Evolutionary conservation across 2,888 invertebrate species (phyloP).

Genomic region (Sinelater perroti): DNA sequence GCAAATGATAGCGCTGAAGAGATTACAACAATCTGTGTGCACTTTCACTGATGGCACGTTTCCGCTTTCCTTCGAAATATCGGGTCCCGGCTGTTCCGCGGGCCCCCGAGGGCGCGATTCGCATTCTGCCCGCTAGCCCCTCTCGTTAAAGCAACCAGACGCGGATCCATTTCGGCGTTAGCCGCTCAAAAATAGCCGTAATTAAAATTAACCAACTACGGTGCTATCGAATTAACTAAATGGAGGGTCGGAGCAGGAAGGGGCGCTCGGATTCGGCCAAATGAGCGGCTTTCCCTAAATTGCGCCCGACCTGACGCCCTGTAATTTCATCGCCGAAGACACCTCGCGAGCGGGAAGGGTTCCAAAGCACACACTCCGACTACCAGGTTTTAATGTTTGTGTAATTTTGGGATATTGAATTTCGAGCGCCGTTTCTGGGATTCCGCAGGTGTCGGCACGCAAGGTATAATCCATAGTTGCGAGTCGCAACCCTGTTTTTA

Average conservation of each 20-base stretch:
- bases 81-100: too few relatives aligned
- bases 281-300: constrained; percentile 55
- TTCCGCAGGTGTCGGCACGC: constrained; percentile 10
- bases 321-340: constrained; percentile 56
- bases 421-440: constrained; percentile 9
- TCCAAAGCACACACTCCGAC: constrained; percentile 40
- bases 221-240: constrained; percentile 24
- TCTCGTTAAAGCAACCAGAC: too few relatives aligned
- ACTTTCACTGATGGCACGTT: neutral
- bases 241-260: constrained; percentile 25
- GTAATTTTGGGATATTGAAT: constrained; percentile 48
- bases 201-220: constrained; percentile 27
- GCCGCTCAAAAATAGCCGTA: constrained; percentile 7
- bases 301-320: constrained; percentile 54
- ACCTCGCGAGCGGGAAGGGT: constrained; percentile 47
- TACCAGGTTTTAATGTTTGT: constrained; percentile 53
- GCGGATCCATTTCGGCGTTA: too few relatives aligned
- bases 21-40: too few relatives aligned
- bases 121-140: too few relatives aligned
- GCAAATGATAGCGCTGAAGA: constrained; percentile 20
- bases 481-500: too few relatives aligned
- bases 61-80: neutral
- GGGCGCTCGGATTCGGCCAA: constrained; percentile 38
- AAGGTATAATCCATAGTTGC: too few relatives aligned
- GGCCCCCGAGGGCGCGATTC: too few relatives aligned